Percentiles rank a stretch among this genome's conserved stretches.
These are phyloP conservation scores for Lagodon rhomboides DNA, from an alignment of 2,797 vertebrate species.

Conservation along the genomic window DNA sequence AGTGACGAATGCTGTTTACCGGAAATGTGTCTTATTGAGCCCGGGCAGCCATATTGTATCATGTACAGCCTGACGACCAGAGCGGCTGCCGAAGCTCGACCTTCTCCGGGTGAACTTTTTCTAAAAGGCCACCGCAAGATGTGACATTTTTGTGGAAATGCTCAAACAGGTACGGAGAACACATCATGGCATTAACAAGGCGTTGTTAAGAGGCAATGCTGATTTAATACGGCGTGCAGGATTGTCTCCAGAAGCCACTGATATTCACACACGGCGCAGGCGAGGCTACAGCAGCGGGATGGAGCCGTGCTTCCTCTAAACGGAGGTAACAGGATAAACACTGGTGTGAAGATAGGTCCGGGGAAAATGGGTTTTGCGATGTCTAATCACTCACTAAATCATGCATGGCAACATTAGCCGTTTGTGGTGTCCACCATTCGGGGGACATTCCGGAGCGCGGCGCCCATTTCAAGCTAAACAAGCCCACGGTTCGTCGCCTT, in stretches of 20 bases:
- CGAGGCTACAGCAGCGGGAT: conserved; percentile 27
- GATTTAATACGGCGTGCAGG: conserved; percentile 27
- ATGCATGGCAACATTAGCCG: conserved; percentile 78
- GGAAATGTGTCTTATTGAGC: conserved; percentile 45
- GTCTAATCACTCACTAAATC: conserved; percentile 83
- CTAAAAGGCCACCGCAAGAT: not conserved
- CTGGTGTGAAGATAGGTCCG: conserved; percentile 57
- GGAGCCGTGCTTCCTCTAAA: conserved; percentile 43
- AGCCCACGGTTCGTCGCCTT: conserved; percentile 60
- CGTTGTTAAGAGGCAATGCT: conserved; percentile 19
- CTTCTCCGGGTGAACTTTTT: not conserved
- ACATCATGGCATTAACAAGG: conserved; percentile 25
- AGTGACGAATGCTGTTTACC: conserved; percentile 70
- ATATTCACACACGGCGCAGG: conserved; percentile 40
- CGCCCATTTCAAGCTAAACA: conserved; percentile 73
- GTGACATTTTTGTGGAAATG: not conserved
- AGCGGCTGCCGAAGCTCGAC: conserved; percentile 11
- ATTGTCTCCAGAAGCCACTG: conserved; percentile 38
- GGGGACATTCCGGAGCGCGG: conserved; percentile 68
- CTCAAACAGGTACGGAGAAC: not conserved
- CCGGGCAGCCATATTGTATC: conserved; percentile 28
- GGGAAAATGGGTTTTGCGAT: conserved; percentile 63
- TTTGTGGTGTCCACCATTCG: conserved; percentile 72
- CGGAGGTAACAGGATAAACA: conserved; percentile 69
- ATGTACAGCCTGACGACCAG: conserved; percentile 25